A percentile compares a stretch with the other conserved stretches of the same genome.
Evolutionary conservation across 2,888 invertebrate genomes (phyloP).

Genomic region (Conistra vaccinii): DNA sequence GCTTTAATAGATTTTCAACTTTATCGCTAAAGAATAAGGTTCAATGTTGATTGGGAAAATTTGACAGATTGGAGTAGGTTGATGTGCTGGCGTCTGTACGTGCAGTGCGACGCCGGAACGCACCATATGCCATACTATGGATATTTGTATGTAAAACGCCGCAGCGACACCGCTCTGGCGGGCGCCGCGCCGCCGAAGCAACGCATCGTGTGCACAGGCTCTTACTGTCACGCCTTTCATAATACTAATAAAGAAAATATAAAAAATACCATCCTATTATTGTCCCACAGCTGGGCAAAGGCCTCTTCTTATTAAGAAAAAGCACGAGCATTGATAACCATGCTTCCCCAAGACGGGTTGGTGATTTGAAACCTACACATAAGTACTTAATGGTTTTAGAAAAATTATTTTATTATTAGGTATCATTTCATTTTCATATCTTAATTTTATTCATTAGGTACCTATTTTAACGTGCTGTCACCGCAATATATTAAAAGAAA

Average conservation of each 20-base stretch:
- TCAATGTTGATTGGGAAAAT: no score
- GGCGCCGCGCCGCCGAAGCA: no score
- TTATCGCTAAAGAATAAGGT: no score
- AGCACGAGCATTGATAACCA: neutral
- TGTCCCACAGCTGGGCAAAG: neutral
- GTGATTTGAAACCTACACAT: neutral
- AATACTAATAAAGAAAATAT: neutral
- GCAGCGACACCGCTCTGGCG: no score
- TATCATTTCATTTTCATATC: slow-evolving; percentile 14
- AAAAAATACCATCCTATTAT: neutral
- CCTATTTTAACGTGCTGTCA: slow-evolving; percentile 12
- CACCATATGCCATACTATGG: no score
- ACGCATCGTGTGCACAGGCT: no score
- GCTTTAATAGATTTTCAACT: no score
- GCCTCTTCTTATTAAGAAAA: neutral
- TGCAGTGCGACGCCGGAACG: no score
- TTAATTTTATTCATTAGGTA: slow-evolving; percentile 31
- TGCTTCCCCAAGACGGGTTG: neutral
- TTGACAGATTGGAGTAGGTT: no score
- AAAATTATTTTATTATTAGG: neutral
- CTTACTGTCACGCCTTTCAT: neutral
- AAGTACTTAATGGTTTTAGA: neutral
- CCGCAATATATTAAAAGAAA: slow-evolving; percentile 29
- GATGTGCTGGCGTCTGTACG: no score
- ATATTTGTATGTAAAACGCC: no score